Conservation (phyloP, 2,113 vertebrate species). For the mouse (Mus musculus) region DNA sequence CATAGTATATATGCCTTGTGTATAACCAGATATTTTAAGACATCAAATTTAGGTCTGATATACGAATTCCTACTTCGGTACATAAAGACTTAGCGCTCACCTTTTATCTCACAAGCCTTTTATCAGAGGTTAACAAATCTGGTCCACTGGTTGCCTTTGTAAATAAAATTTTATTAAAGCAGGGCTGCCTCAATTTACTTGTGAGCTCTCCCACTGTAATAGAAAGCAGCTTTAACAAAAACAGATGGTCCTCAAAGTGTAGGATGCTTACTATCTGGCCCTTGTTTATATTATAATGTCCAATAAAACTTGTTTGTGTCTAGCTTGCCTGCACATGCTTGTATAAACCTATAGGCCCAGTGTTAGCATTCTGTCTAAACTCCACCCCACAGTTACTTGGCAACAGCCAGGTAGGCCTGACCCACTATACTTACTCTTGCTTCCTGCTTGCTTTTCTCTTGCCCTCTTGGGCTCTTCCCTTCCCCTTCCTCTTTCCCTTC, state of each 20-base stretch:
- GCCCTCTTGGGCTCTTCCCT: too few species aligned
- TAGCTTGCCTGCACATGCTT: neutral
- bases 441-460: too few species aligned
- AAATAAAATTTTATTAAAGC: constrained; percentile 60
- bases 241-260: neutral
- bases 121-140: neutral
- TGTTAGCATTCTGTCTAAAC: too few species aligned
- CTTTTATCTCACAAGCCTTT: neutral
- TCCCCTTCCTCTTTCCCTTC: too few species aligned
- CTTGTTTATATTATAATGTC: neutral
- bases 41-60: neutral
- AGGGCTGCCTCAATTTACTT: neutral
- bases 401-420: too few species aligned
- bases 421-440: too few species aligned
- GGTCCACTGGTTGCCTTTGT: neutral
- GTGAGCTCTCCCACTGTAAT: neutral
- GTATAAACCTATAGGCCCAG: neutral
- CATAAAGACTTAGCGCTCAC: neutral
- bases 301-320: neutral
- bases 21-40: neutral
- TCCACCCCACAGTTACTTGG: too few species aligned
- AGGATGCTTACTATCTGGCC: neutral
- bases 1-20: neutral
- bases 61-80: neutral
- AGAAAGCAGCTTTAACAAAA: neutral